These are phyloP conservation scores for Reinhardtius hippoglossoides DNA, from an alignment of 2,113 vertebrate species.

Conservation along the genomic window DNA sequence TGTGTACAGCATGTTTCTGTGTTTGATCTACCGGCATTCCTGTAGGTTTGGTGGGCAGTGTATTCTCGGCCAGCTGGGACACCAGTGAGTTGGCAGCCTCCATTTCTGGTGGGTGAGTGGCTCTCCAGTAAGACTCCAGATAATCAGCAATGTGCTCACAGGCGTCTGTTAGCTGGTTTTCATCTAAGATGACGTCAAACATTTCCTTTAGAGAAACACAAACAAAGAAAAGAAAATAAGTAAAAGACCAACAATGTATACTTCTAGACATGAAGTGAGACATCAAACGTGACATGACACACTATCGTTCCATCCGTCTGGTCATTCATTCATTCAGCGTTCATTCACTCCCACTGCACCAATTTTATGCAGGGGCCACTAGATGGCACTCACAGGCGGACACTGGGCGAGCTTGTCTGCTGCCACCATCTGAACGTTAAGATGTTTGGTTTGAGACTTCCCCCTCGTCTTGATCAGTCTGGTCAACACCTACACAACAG, in stretches of 20 bases:
- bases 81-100: constrained; percentile 87
- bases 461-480: constrained; percentile 98
- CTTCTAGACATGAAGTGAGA: not conserved
- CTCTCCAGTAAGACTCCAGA: constrained; percentile 97
- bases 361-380: constrained; percentile 23
- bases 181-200: constrained; percentile 97
- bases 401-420: constrained; percentile 98
- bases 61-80: constrained; percentile 89
- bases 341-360: not conserved
- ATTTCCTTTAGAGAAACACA: constrained; percentile 84
- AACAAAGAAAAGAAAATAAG: not conserved
- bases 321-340: not conserved
- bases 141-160: constrained; percentile 98
- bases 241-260: not conserved
- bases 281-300: not conserved
- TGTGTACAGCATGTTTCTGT: not conserved
- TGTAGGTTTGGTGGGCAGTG: constrained; percentile 87
- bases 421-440: constrained; percentile 98
- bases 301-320: not conserved
- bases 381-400: constrained; percentile 88
- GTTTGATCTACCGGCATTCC: constrained; percentile 69
- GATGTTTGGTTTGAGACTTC: constrained; percentile 98
- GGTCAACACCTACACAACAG: constrained; percentile 89
- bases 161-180: constrained; percentile 96
- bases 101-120: constrained; percentile 95